Evolutionary conservation across 2,888 invertebrate genomes (phyloP).

Genomic region (Stictocephala bisonia): DNA sequence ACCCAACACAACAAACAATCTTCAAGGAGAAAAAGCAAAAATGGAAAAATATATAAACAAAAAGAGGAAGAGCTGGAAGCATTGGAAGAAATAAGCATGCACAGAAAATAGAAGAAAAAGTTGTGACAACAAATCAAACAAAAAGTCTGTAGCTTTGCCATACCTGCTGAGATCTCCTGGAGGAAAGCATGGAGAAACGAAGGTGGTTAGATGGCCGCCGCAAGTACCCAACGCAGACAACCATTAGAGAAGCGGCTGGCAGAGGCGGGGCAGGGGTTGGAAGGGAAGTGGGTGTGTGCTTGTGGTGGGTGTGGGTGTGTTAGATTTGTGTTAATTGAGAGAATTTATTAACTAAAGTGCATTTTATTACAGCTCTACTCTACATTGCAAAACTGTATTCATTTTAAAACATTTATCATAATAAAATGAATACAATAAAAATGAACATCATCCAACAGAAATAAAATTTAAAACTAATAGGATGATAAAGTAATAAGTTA

Average conservation of each 20-base stretch:
- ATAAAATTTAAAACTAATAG: too few species aligned
- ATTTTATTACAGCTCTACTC: too few species aligned
- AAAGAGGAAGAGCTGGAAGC: too few species aligned
- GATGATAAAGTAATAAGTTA: too few species aligned
- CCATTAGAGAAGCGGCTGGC: slow-evolving; percentile 43
- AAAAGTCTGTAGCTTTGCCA: slow-evolving; percentile 22
- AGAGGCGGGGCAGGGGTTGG: background rate
- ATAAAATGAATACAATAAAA: too few species aligned
- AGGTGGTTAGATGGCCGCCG: background rate
- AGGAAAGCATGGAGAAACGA: slow-evolving; percentile 35
- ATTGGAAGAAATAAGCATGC: background rate
- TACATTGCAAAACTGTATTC: too few species aligned
- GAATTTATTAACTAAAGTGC: slow-evolving; percentile 16
- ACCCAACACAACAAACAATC: too few species aligned
- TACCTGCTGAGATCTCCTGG: slow-evolving; percentile 32
- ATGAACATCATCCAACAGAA: too few species aligned
- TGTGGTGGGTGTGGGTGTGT: slow-evolving; percentile 18
- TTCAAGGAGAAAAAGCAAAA: too few species aligned
- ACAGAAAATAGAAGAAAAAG: background rate
- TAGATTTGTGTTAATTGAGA: slow-evolving; percentile 31
- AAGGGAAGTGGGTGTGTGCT: slow-evolving; percentile 1
- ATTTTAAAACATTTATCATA: too few species aligned
- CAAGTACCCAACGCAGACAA: slow-evolving; percentile 6
- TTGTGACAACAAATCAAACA: slow-evolving; percentile 17
- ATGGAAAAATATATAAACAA: too few species aligned